Base-by-base conservation (phyloP, 2,888 invertebrate genomes). In the Xanthorhoe spadicearia region DNA sequence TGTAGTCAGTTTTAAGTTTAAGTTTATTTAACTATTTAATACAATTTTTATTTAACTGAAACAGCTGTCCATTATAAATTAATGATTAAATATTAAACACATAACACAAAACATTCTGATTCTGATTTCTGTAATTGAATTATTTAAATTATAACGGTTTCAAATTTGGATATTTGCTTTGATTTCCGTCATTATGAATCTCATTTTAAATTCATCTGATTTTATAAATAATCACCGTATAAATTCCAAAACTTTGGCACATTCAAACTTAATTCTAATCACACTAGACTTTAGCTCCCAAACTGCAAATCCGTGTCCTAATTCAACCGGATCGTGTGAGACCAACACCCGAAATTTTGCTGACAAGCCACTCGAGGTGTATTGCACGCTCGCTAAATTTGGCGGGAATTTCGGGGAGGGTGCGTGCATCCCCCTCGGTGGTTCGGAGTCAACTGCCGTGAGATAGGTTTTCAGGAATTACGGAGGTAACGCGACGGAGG, bases 361-460 rank as follows among this genome's bases (percentile, higher is more conserved):
- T 57, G 61, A 61, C 56, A 56, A 23, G 61, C 53, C 15, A 55
- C 28, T 18, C 10, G 5, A 43, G 38, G 8, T 38, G n/a, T 61
- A 50, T 28, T 51, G 19, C 38, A 4, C 53, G 61, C 52, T 50
- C 68, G 68, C 64, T 35, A 59, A 67, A 69, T 71, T 74, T 71
- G 65, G 73, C 74, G 74, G 74, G 51, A 70, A 61, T 69, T 63
- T 62, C 19, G 56, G 53, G 52, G 52, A 52, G 49, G 38, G 54
- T 53, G 60, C 74, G 74, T 58, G 68, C 65, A 51, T 48, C 66
- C 68, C 63, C 60, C 10, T 51, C 56, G 50, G 58, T 63, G 68
- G 58, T 15, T 52, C 18, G 66, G 32, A 61, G 58, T 61, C 66
- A 58, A 74, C 74, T 74, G 73, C 56, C 66, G 72, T 61, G 43